Evolutionary conservation across 2,113 vertebrate species (phyloP).

Genomic region (Entelurus aequoreus): DNA sequence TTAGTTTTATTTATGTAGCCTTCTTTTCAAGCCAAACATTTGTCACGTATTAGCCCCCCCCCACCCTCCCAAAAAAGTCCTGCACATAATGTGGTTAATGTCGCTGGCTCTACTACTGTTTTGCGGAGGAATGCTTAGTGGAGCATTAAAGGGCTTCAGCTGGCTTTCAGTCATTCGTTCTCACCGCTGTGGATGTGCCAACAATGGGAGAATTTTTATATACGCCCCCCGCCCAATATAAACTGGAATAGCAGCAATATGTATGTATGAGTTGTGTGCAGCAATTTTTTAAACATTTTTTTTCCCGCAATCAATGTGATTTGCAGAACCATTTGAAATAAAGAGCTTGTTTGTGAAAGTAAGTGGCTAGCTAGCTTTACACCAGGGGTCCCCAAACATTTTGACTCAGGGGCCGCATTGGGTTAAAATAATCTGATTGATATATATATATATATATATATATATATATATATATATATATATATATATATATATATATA

Average conservation of each 20-base stretch:
- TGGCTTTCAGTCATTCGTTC: conserved; percentile 33
- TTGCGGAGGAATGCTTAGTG: conserved; percentile 47
- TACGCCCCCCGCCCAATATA: background rate
- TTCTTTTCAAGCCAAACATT: conserved; percentile 33
- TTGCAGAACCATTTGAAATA: no score
- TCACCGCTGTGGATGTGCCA: conserved; percentile 39
- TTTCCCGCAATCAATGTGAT: no score
- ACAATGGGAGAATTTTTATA: conserved; percentile 34
- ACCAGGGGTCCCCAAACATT: no score
- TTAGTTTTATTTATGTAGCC: conserved; percentile 23
- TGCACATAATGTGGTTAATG: conserved; percentile 52
- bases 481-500: no score
- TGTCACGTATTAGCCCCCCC: conserved; percentile 28
- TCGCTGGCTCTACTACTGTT: conserved; percentile 53
- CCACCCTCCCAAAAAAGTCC: conserved; percentile 11
- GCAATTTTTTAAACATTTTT: no score
- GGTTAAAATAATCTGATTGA: no score
- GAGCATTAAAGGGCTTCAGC: conserved; percentile 47
- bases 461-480: no score
- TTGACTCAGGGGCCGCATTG: no score
- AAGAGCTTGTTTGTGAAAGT: no score
- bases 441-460: no score
- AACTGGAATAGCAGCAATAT: conserved; percentile 11
- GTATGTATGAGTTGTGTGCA: background rate
- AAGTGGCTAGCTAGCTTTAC: no score